A percentile compares a stretch with the other conserved stretches of the same genome.
These are phyloP conservation scores for Glaucopsyche alexis DNA, from an alignment of 2,888 invertebrate genomes.

Conservation along the genomic window DNA sequence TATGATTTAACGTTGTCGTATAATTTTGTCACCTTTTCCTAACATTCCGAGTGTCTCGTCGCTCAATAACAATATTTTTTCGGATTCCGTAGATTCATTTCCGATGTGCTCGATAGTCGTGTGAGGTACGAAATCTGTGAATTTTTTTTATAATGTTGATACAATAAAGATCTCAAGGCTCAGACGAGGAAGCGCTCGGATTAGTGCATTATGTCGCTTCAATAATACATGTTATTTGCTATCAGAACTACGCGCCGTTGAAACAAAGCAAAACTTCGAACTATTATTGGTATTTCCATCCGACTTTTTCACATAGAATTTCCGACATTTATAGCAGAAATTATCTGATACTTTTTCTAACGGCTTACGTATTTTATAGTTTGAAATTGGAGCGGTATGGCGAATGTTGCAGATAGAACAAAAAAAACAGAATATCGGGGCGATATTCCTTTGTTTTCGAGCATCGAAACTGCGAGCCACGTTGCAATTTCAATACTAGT, in stretches of 20 bases:
- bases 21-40: too few species aligned
- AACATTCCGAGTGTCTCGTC: too few species aligned
- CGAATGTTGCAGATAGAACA: conserved; percentile 15
- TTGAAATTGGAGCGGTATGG: conserved; percentile 17
- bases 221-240: neutral
- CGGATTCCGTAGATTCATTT: too few species aligned
- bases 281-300: conserved; percentile 7
- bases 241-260: neutral
- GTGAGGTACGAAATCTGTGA: too few species aligned
- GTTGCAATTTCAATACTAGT: conserved; percentile 21
- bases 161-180: too few species aligned
- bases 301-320: conserved; percentile 16
- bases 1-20: too few species aligned
- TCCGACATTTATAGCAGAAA: conserved; percentile 19
- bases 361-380: conserved; percentile 20
- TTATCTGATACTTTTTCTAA: conserved; percentile 20
- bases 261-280: conserved; percentile 6
- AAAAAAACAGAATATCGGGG: conserved; percentile 14
- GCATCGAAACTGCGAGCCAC: conserved; percentile 20
- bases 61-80: too few species aligned
- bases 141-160: too few species aligned
- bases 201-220: too few species aligned
- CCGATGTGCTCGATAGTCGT: too few species aligned
- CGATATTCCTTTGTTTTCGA: conserved; percentile 23
- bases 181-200: too few species aligned